phyloP scores from a whole-genome alignment of 1,140 invertebrate species.

The Drosophila orena region DNA sequence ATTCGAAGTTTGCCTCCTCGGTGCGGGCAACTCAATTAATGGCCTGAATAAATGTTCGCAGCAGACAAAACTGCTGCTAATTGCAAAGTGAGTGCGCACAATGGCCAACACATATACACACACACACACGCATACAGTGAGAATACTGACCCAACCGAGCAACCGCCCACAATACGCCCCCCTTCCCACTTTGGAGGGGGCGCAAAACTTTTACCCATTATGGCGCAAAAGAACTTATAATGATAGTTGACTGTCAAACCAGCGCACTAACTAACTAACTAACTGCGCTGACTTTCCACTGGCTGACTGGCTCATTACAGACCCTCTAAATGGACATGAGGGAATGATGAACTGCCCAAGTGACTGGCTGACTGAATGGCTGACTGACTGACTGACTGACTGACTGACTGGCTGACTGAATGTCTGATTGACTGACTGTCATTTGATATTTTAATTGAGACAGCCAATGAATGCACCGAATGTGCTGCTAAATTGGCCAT shows the following conservation, averaged over 20 bases:
- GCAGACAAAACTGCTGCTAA: slow-evolving; percentile 81
- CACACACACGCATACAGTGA: not conserved
- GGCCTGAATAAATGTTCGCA: slow-evolving; percentile 70
- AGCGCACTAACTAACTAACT: slow-evolving; percentile 60
- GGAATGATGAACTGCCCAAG: slow-evolving; percentile 49
- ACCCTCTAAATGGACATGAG: slow-evolving; percentile 49
- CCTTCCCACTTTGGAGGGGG: slow-evolving; percentile 11
- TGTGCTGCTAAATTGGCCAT: slow-evolving; percentile 50
- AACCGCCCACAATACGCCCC: not conserved
- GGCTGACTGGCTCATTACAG: slow-evolving; percentile 59
- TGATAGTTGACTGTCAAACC: slow-evolving; percentile 80
- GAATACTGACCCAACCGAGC: slow-evolving; percentile 7
- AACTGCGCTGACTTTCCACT: slow-evolving; percentile 58
- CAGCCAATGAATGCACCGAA: slow-evolving; percentile 43
- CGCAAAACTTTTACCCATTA: slow-evolving; percentile 73
- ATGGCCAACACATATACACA: slow-evolving; percentile 40
- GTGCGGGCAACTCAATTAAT: slow-evolving; percentile 78
- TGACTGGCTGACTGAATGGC: slow-evolving; percentile 26
- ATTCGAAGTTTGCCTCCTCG: slow-evolving; percentile 42
- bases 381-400: slow-evolving; percentile 8
- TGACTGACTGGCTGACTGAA: slow-evolving; percentile 18
- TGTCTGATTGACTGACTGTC: slow-evolving; percentile 28
- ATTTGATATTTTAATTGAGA: slow-evolving; percentile 71
- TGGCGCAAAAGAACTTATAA: slow-evolving; percentile 77
- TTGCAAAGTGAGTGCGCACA: slow-evolving; percentile 71